Evolutionary conservation across 2,888 invertebrate genomes (phyloP).

Genomic region (Malthinus seriepunctatus): DNA sequence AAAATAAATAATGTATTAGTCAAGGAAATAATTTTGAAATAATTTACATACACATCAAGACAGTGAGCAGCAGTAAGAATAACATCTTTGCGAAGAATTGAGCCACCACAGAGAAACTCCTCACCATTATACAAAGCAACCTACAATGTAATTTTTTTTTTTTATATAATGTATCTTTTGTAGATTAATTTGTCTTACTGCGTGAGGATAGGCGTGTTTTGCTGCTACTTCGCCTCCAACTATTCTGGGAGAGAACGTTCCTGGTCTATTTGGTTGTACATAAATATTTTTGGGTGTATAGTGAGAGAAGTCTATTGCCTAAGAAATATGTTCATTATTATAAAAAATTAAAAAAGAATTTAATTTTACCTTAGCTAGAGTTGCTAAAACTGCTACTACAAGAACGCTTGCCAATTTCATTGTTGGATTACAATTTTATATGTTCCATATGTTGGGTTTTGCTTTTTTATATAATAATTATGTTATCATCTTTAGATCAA

Average conservation of each 20-base stretch:
- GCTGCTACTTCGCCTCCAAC: constrained; percentile 12
- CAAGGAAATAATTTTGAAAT: constrained; percentile 4
- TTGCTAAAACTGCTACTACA: no score
- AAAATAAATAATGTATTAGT: constrained; percentile 11
- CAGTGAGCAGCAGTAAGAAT: constrained; percentile 61
- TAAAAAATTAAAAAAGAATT: no score
- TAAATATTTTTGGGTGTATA: neutral
- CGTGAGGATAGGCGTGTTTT: constrained; percentile 25
- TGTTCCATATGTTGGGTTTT: no score
- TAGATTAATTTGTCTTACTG: constrained; percentile 1
- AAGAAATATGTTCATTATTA: no score
- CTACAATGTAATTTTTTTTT: neutral
- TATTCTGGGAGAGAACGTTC: neutral
- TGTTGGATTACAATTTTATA: no score
- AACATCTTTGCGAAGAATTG: constrained; percentile 55
- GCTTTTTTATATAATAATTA: no score
- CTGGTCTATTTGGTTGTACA: neutral
- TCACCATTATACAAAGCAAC: constrained; percentile 32
- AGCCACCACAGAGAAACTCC: constrained; percentile 59
- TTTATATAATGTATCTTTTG: neutral
- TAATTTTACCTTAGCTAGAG: no score
- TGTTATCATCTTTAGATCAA: no score
- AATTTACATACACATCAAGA: constrained; percentile 51
- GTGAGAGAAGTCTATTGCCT: constrained; percentile 5
- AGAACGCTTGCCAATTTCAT: no score